Conservation (phyloP, 2,888 invertebrate species). For the Oscheius sp. region DNA sequence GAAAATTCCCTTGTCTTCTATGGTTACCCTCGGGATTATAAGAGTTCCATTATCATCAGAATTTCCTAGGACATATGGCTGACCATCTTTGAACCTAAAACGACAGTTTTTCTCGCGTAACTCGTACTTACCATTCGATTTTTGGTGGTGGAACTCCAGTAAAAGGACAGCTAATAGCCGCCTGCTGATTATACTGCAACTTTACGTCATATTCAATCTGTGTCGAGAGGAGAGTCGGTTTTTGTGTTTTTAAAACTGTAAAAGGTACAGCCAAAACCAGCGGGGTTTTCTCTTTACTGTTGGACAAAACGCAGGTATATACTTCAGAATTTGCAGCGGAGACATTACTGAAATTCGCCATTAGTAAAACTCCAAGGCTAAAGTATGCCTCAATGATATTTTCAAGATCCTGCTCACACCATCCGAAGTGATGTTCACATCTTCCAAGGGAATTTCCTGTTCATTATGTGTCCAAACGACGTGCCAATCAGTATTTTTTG, state of each 20-base stretch:
- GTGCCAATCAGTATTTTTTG: constrained; percentile 40
- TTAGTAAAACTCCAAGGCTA: background rate
- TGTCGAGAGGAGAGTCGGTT: constrained; percentile 35
- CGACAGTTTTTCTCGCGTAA: background rate
- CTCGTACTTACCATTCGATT: constrained; percentile 34
- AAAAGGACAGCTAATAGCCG: constrained; percentile 39
- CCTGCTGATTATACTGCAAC: constrained; percentile 29
- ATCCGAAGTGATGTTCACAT: background rate
- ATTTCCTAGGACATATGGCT: constrained; percentile 25
- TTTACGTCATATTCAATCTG: constrained; percentile 21
- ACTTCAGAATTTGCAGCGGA: constrained; percentile 25
- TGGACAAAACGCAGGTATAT: constrained; percentile 40
- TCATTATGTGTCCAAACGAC: constrained; percentile 31
- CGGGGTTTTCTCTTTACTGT: constrained; percentile 19
- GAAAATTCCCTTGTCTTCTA: constrained; percentile 79
- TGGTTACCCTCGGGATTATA: constrained; percentile 36
- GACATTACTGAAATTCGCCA: constrained; percentile 37
- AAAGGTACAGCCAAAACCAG: background rate
- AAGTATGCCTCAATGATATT: background rate
- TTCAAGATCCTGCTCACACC: background rate
- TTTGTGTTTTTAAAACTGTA: constrained; percentile 33
- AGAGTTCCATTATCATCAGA: constrained; percentile 18
- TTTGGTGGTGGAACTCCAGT: constrained; percentile 40
- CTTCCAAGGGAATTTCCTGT: background rate
- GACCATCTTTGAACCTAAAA: constrained; percentile 39